Evolutionary conservation across 2,113 vertebrate species (phyloP).

Genomic region (Agelaius tricolor): DNA sequence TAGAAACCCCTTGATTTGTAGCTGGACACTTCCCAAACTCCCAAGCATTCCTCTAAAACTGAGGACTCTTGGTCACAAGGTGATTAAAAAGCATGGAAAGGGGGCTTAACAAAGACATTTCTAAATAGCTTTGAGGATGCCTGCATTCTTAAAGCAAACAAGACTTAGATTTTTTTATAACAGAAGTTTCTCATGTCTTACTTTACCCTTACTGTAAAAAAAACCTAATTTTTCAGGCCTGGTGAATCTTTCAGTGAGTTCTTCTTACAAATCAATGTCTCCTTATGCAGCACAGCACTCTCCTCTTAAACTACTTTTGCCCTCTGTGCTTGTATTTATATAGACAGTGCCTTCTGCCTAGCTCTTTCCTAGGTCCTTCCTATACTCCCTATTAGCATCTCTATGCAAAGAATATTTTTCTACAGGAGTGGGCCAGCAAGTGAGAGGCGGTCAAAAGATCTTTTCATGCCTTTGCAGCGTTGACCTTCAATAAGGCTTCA

Average conservation of each 20-base stretch:
- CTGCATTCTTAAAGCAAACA: neutral
- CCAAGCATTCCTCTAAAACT: neutral
- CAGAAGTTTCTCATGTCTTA: neutral
- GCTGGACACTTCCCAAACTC: neutral
- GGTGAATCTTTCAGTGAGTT: neutral
- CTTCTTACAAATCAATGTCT: neutral
- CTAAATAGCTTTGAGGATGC: neutral
- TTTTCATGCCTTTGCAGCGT: neutral
- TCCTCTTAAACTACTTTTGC: neutral
- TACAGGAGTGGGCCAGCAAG: neutral
- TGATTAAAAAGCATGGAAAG: neutral
- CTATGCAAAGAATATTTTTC: neutral
- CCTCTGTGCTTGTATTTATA: neutral
- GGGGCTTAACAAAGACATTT: neutral
- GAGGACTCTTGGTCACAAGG: neutral
- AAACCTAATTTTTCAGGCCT: neutral
- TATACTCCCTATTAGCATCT: neutral
- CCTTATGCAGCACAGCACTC: neutral
- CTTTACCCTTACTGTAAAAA: neutral
- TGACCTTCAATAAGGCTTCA: slow-evolving; percentile 2
- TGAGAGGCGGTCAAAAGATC: neutral
- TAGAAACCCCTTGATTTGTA: neutral
- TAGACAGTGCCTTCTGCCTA: neutral
- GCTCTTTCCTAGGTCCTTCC: neutral
- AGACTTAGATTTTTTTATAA: neutral